Percentiles rank a stretch among this genome's conserved stretches.
phyloP scores from a whole-genome alignment of 2,888 invertebrate genomes.

The Trachelus troglodyta region DNA sequence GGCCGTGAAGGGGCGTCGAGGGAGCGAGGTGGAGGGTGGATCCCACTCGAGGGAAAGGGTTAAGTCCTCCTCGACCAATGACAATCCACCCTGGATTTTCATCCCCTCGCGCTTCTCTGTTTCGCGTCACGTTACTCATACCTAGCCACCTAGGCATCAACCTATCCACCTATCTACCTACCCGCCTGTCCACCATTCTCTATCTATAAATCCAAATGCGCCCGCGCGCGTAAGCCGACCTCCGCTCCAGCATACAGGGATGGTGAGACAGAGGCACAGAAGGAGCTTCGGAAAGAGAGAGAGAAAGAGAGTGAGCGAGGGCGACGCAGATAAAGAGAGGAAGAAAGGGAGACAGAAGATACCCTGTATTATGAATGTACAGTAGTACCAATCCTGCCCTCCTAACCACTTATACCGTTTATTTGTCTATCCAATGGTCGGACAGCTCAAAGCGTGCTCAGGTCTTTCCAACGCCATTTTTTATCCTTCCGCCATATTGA shows the following conservation, averaged over 20 bases:
- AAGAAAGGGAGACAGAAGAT: too few relatives aligned
- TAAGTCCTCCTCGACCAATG: conserved; percentile 61
- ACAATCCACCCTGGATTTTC: conserved; percentile 47
- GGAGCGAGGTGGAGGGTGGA: too few relatives aligned
- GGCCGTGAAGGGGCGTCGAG: conserved; percentile 23
- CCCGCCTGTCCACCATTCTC: neutral
- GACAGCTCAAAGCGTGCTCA: conserved; percentile 58
- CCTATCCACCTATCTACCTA: conserved; percentile 1
- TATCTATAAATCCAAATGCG: too few relatives aligned
- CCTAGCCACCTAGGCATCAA: neutral
- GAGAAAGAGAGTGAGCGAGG: neutral
- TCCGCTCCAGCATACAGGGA: too few relatives aligned
- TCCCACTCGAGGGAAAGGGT: conserved; percentile 46
- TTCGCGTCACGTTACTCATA: neutral
- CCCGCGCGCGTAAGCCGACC: too few relatives aligned
- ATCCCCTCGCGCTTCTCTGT: neutral
- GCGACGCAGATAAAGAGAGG: neutral
- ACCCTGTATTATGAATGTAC: neutral
- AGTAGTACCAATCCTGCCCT: neutral
- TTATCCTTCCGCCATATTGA: conserved; percentile 3
- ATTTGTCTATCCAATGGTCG: conserved; percentile 59
- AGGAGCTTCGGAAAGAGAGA: neutral
- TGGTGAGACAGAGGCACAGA: too few relatives aligned
- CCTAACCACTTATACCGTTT: conserved; percentile 35
- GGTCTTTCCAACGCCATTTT: conserved; percentile 48